A percentile compares a stretch with the other conserved stretches of the same genome.
Conservation (phyloP, 53 echinoderm and acorn worm genomes). For the Crossaster papposus region DNA sequence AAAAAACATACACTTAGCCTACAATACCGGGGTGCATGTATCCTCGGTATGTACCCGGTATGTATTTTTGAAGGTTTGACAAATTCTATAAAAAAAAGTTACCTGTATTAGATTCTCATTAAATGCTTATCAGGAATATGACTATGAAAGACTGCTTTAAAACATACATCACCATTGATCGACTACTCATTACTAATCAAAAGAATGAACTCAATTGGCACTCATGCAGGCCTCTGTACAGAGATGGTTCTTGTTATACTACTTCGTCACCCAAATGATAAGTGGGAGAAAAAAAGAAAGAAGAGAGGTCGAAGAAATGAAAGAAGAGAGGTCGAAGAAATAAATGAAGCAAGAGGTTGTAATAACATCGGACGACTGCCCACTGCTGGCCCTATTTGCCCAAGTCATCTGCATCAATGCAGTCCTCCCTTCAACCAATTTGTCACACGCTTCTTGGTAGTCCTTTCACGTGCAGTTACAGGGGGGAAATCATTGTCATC, state of each 20-base stretch:
- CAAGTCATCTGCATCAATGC: slow-evolving; percentile 24
- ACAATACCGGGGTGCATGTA: no score
- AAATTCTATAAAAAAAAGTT: no score
- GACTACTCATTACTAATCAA: background rate
- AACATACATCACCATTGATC: background rate
- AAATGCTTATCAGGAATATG: background rate
- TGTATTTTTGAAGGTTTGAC: no score
- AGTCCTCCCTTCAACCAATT: slow-evolving; percentile 20
- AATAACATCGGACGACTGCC: slow-evolving; percentile 19
- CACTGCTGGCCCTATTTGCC: background rate
- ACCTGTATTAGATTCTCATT: no score
- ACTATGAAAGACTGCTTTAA: background rate
- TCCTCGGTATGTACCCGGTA: no score
- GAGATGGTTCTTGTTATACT: background rate
- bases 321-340: background rate
- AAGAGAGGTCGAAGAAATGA: background rate
- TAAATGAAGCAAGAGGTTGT: slow-evolving; percentile 24
- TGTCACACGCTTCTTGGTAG: slow-evolving; percentile 19
- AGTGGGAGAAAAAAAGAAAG: background rate
- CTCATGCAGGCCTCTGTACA: background rate
- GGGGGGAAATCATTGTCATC: slow-evolving; percentile 20
- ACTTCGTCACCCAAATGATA: background rate
- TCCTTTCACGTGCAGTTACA: slow-evolving; percentile 1
- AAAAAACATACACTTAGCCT: background rate
- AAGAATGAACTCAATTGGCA: background rate